Percentiles rank a stretch among this genome's conserved stretches.
These are phyloP conservation scores for Athalia cordata DNA, from an alignment of 2,888 invertebrate species.

Conservation along the genomic window DNA sequence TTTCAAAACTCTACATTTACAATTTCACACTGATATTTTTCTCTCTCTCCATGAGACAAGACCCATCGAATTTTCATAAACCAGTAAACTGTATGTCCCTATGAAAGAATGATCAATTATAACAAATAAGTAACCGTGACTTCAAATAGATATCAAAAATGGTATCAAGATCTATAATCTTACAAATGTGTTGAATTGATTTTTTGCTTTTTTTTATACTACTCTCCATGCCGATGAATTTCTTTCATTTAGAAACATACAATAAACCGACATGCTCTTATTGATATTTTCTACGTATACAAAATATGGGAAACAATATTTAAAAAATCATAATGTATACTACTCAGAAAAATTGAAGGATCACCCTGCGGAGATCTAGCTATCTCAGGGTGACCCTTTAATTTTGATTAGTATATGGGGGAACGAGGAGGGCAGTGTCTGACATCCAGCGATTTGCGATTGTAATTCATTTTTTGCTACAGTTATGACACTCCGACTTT, in stretches of 20 bases:
- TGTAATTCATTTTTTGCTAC: conserved; percentile 7
- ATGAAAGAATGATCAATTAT: conserved; percentile 17
- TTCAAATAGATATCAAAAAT: not conserved
- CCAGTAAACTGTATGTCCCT: conserved; percentile 13
- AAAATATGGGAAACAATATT: conserved; percentile 55
- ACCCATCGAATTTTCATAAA: not conserved
- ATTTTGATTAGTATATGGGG: too few species aligned
- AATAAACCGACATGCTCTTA: conserved; percentile 58
- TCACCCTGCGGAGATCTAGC: too few species aligned
- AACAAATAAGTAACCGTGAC: not conserved
- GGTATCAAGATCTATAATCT: not conserved
- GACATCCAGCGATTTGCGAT: conserved; percentile 56
- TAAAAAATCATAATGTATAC: conserved; percentile 55
- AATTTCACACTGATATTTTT: not conserved
- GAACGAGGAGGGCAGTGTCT: too few species aligned
- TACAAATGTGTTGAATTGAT: not conserved
- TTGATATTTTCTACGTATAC: conserved; percentile 51
- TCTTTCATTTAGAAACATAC: conserved; percentile 57
- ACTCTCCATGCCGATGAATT: not conserved
- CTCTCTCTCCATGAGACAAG: conserved; percentile 20
- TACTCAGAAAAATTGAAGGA: too few species aligned
- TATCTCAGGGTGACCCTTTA: too few species aligned
- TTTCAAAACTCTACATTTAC: too few species aligned
- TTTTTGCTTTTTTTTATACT: too few species aligned
- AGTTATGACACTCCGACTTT: not conserved